phyloP scores from a whole-genome alignment of 2,113 vertebrate species.

The Colistium nudipinnis region DNA sequence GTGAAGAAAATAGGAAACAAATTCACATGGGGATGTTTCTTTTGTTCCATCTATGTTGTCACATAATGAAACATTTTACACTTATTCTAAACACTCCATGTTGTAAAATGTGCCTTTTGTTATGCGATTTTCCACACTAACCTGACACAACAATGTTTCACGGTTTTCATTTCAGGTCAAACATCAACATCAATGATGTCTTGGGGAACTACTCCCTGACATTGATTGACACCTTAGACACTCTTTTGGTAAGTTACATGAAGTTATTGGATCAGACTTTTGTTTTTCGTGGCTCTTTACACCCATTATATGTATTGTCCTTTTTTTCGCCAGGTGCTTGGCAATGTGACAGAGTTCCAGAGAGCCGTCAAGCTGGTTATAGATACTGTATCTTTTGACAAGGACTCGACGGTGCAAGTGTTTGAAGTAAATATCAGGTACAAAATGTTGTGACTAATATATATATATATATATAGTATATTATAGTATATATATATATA shows the following conservation, averaged over 20 bases:
- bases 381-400: slow-evolving; percentile 96
- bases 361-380: slow-evolving; percentile 96
- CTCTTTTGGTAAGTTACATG: slow-evolving; percentile 87
- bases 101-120: background rate
- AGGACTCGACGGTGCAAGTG: slow-evolving; percentile 97
- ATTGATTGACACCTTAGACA: slow-evolving; percentile 94
- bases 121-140: background rate
- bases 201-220: slow-evolving; percentile 97
- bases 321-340: slow-evolving; percentile 87
- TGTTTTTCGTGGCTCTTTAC: background rate
- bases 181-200: slow-evolving; percentile 99
- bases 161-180: slow-evolving; percentile 84
- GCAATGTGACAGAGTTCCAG: slow-evolving; percentile 95
- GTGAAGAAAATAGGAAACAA: background rate
- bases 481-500: no score
- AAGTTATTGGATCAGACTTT: background rate
- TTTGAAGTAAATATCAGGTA: slow-evolving; percentile 99
- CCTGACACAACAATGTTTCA: background rate
- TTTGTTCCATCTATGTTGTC: background rate
- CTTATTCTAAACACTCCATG: background rate
- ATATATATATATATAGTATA: no score
- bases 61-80: no score
- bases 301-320: background rate
- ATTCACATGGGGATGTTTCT: background rate
- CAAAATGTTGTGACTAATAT: no score